Percentiles rank a stretch among this genome's conserved stretches.
Conservation (phyloP, 2,797 vertebrate genomes). For the Pteronotus mesoamericanus region DNA sequence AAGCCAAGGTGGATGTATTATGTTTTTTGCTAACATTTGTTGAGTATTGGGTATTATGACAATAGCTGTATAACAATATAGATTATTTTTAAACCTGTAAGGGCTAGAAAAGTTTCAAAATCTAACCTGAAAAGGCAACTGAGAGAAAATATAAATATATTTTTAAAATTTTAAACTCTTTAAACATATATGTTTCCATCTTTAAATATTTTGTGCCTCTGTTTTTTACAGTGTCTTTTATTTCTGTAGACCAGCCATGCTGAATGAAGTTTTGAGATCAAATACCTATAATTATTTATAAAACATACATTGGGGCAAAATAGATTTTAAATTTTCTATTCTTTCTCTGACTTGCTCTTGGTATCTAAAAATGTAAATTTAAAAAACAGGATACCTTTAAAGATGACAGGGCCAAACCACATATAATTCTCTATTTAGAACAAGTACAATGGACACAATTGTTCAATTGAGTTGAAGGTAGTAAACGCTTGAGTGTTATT, state of each 20-base stretch:
- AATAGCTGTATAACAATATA: neutral
- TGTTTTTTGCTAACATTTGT: neutral
- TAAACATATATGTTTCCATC: neutral
- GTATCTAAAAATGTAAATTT: neutral
- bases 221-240: neutral
- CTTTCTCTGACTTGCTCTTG: neutral
- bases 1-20: neutral
- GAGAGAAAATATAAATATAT: neutral
- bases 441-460: neutral
- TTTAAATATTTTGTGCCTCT: neutral
- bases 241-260: neutral
- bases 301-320: neutral
- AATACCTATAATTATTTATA: neutral
- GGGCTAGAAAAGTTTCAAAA: neutral
- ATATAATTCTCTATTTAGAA: slow-evolving; percentile 7
- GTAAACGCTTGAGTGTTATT: neutral
- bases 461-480: neutral
- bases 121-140: neutral
- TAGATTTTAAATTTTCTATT: neutral
- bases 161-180: neutral
- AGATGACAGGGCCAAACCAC: neutral
- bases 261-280: neutral
- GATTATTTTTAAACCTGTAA: neutral
- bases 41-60: neutral
- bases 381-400: neutral